Evolutionary conservation across 2,113 vertebrate genomes (phyloP), one percentile per base, ranked within the genome.

Genomic region (Eolophus roseicapilla): DNA sequence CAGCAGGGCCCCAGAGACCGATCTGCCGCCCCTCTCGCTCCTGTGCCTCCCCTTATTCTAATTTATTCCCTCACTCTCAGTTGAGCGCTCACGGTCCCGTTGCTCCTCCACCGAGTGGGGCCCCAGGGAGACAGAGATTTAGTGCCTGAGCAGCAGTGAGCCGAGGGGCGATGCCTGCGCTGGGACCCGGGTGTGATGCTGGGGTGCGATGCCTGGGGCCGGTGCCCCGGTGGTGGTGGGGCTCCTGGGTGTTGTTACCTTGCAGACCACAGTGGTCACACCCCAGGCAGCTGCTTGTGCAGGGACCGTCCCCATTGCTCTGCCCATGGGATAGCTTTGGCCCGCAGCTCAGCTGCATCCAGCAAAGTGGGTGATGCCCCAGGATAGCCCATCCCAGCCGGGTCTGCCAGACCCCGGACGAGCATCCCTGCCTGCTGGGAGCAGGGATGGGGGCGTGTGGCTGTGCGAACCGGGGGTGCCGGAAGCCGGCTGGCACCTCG

Each of bases 331-430:
- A 24, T 16, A 24, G 21, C 39, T 39, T 2, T 1, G 63, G 49
- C 37, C 16, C 2, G 3, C 59, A 39, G 52, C n/a, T 74, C 1
- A 0, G 53, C n/a, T 19, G 6, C 39, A 13, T 81, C 39, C 24
- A 24, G 7, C 13, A 7, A 5, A 33, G 20, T 0, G 1, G 13
- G 18, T 0, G 27, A 23, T 7, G 3, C 47, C 25, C 29, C 24
- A 3, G 19, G 19, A 27, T 23, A 27, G 57, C 17, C 7, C 4
- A 1, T 31, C 12, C 23, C 14, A 1, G 25, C 29, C 28, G 62
- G 10, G 49, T 18, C 41, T 39, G 49, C 15, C 0, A 0, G 43
- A 33, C 5, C 69, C 8, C 0, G 0, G 27, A 37, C 0, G 6
- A 57, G 29, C 39, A 6, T 47, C 81, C 33, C 71, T 13, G 18